These are phyloP conservation scores for Butorides virescens DNA, from an alignment of 2,113 vertebrate species.

Conservation along the genomic window DNA sequence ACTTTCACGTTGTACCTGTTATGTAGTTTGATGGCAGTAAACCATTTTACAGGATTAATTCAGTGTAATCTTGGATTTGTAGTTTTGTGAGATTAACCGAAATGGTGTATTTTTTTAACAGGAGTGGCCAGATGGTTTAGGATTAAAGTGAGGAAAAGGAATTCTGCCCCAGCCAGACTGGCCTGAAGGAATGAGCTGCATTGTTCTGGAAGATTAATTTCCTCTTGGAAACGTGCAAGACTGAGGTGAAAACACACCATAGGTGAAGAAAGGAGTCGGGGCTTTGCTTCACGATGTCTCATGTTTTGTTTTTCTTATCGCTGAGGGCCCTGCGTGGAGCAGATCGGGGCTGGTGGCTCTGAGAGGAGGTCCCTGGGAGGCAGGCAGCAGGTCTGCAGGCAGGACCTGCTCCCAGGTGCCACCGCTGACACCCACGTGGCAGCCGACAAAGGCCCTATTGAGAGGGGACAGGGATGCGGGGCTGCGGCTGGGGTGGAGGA, in stretches of 20 bases:
- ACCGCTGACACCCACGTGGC: background rate
- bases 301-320: background rate
- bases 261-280: background rate
- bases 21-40: background rate
- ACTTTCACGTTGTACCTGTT: background rate
- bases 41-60: background rate
- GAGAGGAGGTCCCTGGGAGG: background rate
- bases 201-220: background rate
- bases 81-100: background rate
- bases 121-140: background rate
- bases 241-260: background rate
- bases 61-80: background rate
- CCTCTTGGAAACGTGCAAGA: background rate
- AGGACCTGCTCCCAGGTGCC: background rate
- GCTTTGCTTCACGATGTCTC: background rate
- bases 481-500: background rate
- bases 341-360: background rate
- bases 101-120: background rate
- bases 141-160: background rate
- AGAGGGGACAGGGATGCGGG: background rate
- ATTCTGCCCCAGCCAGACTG: background rate
- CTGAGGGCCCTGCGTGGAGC: fast-evolving
- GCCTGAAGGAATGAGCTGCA: background rate
- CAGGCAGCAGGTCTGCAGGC: background rate
- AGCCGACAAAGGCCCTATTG: background rate